Base-by-base conservation (phyloP, 2,888 invertebrate genomes). In the Bruchidius siliquastri region DNA sequence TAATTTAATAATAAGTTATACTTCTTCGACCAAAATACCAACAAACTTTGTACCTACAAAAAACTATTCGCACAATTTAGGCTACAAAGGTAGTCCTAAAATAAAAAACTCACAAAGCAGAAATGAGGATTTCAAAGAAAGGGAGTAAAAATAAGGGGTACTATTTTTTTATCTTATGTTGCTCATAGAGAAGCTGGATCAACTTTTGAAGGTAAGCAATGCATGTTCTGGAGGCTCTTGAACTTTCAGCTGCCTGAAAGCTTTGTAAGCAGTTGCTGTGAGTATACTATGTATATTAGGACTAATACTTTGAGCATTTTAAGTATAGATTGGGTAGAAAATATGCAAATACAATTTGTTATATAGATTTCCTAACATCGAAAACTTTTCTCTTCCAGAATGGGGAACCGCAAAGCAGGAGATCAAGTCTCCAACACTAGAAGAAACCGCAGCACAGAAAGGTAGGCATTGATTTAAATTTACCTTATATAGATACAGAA, bases 381-480 rank as follows among this genome's bases (percentile, higher is more conserved):
- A 13, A 1, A 49, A 68, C 72, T 67, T 67, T 71, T 69, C 22
- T 77, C 80, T 85, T 86, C 66, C 83, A 87, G 87, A 85, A 81
- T 86, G 86, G 86, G 85, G 84, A 79, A 82, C 84, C 80, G 74
- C 82, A 72, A 83, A 80, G 78, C 81, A 82, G 80, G 76, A 81
- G 80, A 74, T 79, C 74, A 79, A 79, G 74, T 78, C 78, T 78
- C 72, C 80, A 79, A 69, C 81, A 78, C 68, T 80, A 79, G 76
- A 74, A 68, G 72, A 81, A 79, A 81, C 81, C 81, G 83, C 82
- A 82, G 82, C 82, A 81, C 82, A 82, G 78, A 82, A 85, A 86
- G 87, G 87, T 87, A 85, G 81, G 84, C 75, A 22, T 69, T 68
- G 22, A 68, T 21, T 68, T 68, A 22, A 2, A 20, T 68, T 68